Percentiles rank a stretch among this genome's conserved stretches.
phyloP scores from a whole-genome alignment of 2,888 invertebrate species.

The Drosophila stalkeri region DNA sequence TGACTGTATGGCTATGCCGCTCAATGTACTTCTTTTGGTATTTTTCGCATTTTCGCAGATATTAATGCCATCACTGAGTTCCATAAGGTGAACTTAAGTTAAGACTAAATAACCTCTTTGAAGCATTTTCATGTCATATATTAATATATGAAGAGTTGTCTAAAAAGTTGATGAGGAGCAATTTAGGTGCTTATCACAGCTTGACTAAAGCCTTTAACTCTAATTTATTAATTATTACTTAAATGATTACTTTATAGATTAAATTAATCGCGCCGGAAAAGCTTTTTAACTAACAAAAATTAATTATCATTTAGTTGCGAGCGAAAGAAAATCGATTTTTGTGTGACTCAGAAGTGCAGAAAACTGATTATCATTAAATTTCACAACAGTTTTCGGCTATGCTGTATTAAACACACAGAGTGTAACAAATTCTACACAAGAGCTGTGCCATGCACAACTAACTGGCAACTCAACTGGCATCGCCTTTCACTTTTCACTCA shows the following conservation, averaged over 20 bases:
- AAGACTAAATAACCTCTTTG: background rate
- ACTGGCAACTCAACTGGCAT: conserved; percentile 39
- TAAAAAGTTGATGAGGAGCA: background rate
- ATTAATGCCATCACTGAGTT: background rate
- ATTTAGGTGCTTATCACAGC: background rate
- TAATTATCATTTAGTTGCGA: conserved; percentile 9
- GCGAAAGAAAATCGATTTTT: conserved; percentile 32
- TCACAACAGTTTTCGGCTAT: conserved; percentile 47
- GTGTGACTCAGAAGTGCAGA: conserved; percentile 39
- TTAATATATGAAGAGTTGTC: background rate
- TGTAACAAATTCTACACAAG: conserved; percentile 72
- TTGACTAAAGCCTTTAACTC: background rate
- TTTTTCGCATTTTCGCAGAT: background rate
- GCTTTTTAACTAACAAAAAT: background rate
- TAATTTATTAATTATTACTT: background rate
- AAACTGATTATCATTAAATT: conserved; percentile 53
- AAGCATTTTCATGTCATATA: background rate
- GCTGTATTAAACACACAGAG: conserved; percentile 70
- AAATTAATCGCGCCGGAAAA: background rate
- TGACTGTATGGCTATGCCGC: background rate
- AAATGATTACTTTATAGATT: background rate
- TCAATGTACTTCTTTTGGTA: background rate
- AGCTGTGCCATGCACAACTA: conserved; percentile 37
- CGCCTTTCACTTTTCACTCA: conserved; percentile 62
- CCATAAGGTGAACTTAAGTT: background rate